Base-by-base conservation (phyloP, 2,888 invertebrate genomes). In the Orthosia cruda region DNA sequence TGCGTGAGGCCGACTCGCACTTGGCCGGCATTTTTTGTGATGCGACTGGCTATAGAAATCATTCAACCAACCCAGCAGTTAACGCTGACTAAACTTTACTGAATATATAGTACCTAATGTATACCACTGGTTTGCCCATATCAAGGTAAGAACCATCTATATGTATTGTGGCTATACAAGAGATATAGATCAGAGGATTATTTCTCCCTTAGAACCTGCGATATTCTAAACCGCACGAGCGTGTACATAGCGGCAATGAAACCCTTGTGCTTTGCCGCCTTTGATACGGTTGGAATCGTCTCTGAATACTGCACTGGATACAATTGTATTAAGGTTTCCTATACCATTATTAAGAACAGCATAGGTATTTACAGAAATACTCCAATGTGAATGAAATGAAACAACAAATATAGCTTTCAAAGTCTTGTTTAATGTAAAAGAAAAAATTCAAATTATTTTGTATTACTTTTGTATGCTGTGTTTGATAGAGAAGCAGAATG, bases 221-320 rank as follows among this genome's bases (percentile, higher is more conserved):
- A 23, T 18, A 54, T 49, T 49, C 47, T 55, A 49, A 63, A 15
- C 62, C 18, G 4, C 61, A n/a, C 5, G n/a, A 32, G 18, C 15
- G 18, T 18, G 20, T 50, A 26, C 12, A 47, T 16, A 4, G 13
- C 15, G 11, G n/a, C 40, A 64, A 50, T 58, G 15, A 45, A 45
- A 74, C 49, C n/a, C 3, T 58, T 32, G 20, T 45, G 57, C 15
- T 65, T 20, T 5, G 18, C 11, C 23, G 15, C 15, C 16, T 64
- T 74, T 45, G 9, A 16, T 4, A 1, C 7, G 45, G 18, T 50
- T 49, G 20, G 15, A 40, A 55, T 26, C 2, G 15, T 11, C 65
- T 75, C 4, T 26, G 16, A 49, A 75, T 58, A 47, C 47, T 50
- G 26, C 5, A 74, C 64, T 45, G 40, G 15, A n/a, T 73, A 26